phyloP scores from a whole-genome alignment of 2,113 vertebrate genomes.

The Larimichthys polyactis region DNA sequence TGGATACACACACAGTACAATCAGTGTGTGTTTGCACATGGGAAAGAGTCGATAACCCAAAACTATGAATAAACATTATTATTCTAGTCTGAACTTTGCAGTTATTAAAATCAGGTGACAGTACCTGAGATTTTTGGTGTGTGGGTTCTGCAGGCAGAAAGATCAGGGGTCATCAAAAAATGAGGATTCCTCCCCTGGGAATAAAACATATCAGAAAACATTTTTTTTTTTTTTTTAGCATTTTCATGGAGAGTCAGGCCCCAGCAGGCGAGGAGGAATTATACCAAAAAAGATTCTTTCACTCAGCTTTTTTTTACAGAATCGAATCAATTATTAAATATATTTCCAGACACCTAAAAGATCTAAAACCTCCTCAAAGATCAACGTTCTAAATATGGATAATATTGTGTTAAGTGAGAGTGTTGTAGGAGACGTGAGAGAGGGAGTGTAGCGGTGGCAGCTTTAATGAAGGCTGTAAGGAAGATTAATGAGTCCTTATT shows the following conservation, averaged over 20 bases:
- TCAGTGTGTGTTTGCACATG: neutral
- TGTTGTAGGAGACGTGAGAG: neutral
- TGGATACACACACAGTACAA: no score
- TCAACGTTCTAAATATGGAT: neutral
- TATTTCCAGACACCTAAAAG: neutral
- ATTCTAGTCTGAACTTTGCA: neutral
- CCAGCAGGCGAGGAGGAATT: neutral
- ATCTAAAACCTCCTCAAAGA: neutral
- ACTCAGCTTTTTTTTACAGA: neutral
- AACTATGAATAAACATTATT: neutral
- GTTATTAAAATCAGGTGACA: neutral
- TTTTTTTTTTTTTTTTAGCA: neutral
- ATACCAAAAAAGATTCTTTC: neutral
- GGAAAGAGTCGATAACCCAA: neutral
- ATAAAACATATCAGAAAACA: neutral
- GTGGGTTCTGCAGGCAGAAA: neutral
- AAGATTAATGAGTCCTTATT: conserved; percentile 83
- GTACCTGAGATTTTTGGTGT: neutral
- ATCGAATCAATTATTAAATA: neutral
- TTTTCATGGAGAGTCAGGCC: neutral
- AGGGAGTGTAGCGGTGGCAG: conserved; percentile 58
- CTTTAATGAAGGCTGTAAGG: conserved; percentile 82
- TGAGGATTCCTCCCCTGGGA: neutral
- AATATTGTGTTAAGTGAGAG: conserved; percentile 1
- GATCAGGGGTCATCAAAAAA: neutral